These are phyloP conservation scores for Prenolepis imparis DNA, from an alignment of 2,888 invertebrate species.

Conservation along the genomic window DNA sequence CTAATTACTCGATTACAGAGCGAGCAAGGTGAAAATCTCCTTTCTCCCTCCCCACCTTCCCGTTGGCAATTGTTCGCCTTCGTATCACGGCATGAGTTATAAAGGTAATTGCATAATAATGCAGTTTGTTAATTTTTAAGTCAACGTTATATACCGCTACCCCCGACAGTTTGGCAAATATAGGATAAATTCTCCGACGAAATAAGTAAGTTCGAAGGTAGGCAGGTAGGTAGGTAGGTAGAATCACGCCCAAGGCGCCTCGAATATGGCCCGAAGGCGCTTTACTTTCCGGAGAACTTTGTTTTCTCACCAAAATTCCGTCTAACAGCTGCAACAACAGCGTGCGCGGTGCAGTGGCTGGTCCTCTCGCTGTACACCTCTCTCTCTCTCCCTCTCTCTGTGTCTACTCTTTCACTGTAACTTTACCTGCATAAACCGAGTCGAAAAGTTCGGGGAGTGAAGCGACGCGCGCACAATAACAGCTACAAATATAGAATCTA, in stretches of 20 bases:
- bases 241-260: constrained; percentile 54
- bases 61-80: not conserved
- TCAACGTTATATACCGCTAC: constrained; percentile 12
- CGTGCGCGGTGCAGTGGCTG: constrained; percentile 49
- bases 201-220: constrained; percentile 49
- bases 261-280: constrained; percentile 67
- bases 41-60: not conserved
- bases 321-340: constrained; percentile 76
- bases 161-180: constrained; percentile 40
- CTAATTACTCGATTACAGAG: constrained; percentile 46
- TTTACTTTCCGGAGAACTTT: constrained; percentile 76
- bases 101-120: constrained; percentile 18
- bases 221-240: constrained; percentile 23
- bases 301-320: constrained; percentile 76
- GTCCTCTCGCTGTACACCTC: not conserved
- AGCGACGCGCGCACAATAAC: constrained; percentile 68
- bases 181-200: constrained; percentile 49
- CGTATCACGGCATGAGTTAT: not conserved
- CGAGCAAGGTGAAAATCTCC: not conserved
- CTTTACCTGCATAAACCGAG: constrained; percentile 74
- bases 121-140: constrained; percentile 47
- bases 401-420: constrained; percentile 71
- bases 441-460: constrained; percentile 66
- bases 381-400: not conserved
- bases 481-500: constrained; percentile 63